These are phyloP conservation scores for Myoxocephalus aenaeus DNA, from an alignment of 2,797 vertebrate genomes.

Conservation along the genomic window DNA sequence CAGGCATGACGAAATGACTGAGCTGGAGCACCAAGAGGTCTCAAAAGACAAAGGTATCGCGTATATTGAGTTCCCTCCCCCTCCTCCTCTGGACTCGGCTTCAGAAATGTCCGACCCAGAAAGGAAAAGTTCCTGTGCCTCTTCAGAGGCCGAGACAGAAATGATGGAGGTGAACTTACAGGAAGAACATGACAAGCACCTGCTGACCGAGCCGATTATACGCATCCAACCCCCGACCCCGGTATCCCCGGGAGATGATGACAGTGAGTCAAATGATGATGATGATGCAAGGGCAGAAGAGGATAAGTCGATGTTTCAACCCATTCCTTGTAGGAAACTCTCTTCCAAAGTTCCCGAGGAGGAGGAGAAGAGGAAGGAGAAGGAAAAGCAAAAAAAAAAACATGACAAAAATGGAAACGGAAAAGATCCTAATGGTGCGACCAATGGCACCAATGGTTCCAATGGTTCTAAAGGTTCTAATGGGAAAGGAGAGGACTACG, in stretches of 20 bases:
- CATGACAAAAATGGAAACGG: constrained; percentile 86
- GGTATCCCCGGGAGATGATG: constrained; percentile 85
- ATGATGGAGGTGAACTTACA: constrained; percentile 97
- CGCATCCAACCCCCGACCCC: constrained; percentile 96
- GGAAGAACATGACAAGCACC: constrained; percentile 92
- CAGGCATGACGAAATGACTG: constrained; percentile 49
- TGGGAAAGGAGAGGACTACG: constrained; percentile 86
- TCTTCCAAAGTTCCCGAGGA: constrained; percentile 88
- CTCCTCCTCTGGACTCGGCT: constrained; percentile 94
- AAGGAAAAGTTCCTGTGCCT: constrained; percentile 86
- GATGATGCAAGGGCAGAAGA: constrained; percentile 65
- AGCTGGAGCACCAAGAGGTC: constrained; percentile 78
- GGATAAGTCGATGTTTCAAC: constrained; percentile 90
- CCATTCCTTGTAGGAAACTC: constrained; percentile 92
- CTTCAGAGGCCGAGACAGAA: constrained; percentile 93
- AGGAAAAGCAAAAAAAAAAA: constrained; percentile 85
- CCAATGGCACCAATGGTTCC: constrained; percentile 64
- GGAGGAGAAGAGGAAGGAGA: constrained; percentile 62
- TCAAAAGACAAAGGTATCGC: constrained; percentile 94
- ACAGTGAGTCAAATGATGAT: constrained; percentile 90
- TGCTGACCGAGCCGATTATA: constrained; percentile 94
- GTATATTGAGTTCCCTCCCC: constrained; percentile 99
- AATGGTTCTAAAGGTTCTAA: constrained; percentile 78
- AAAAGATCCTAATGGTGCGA: constrained; percentile 79
- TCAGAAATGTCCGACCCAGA: constrained; percentile 89